phyloP scores from a whole-genome alignment of 2,113 vertebrate genomes.

The Melanostigma gelatinosum region DNA sequence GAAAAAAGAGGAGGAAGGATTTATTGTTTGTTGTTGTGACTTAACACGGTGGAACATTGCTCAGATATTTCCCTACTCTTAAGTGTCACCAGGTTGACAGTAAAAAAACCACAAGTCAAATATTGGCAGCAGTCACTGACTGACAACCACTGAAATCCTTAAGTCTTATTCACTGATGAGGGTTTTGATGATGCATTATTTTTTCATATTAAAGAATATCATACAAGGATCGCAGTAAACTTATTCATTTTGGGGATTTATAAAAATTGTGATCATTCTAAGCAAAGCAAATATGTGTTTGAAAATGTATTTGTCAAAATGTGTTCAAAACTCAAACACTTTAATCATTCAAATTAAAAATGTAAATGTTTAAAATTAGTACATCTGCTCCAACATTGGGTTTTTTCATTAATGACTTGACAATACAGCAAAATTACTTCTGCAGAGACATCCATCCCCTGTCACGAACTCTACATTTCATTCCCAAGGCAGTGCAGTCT shows the following conservation, averaged over 20 bases:
- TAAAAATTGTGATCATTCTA: background rate
- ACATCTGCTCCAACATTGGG: background rate
- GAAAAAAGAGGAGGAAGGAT: slow-evolving; percentile 57
- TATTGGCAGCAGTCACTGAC: background rate
- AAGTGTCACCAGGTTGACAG: slow-evolving; percentile 7
- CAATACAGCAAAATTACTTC: background rate
- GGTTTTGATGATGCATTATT: background rate
- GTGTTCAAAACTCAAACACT: background rate
- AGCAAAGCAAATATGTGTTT: background rate
- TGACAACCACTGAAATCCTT: slow-evolving; percentile 2
- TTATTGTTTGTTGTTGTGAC: slow-evolving; percentile 65
- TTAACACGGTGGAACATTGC: slow-evolving; percentile 34
- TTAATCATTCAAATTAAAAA: background rate
- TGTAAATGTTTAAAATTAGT: background rate
- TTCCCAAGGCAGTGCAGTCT: slow-evolving; percentile 25
- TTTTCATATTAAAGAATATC: background rate
- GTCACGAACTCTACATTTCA: slow-evolving; percentile 16
- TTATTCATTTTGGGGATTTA: background rate
- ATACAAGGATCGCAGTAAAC: background rate
- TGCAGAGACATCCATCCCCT: slow-evolving; percentile 1
- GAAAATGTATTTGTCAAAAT: background rate
- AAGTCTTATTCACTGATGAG: background rate
- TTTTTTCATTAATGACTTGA: background rate
- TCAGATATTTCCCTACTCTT: slow-evolving; percentile 10
- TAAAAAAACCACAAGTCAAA: slow-evolving; percentile 20